Evolutionary conservation across 2,888 invertebrate species (phyloP), one percentile per base, ranked within the genome.

Genomic region (Furcula furcula): DNA sequence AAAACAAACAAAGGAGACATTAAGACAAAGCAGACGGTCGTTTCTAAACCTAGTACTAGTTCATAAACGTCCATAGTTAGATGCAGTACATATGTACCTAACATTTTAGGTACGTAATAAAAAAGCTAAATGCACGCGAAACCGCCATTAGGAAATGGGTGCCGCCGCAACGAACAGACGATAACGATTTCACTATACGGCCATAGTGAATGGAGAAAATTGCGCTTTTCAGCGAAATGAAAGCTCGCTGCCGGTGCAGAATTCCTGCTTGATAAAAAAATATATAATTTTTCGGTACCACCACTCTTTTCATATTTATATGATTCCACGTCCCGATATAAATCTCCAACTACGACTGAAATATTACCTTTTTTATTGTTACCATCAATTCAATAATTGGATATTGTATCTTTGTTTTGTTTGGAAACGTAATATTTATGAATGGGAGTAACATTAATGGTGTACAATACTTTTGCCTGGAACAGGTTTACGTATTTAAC

Each of bases 161-260:
- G 75, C 76, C 62, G 71, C 74, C 70, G 65, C 76, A 74, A 61
- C 68, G 65, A 65, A 69, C 70, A 72, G 72, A 77, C 77, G 76
- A 83, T 84, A 85, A 82, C 84, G 79, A 82, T 83, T 86, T 71
- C 76, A 76, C 80, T 73, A 76, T 76, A 74, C 77, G 71, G 73
- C 72, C 69, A 74, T 76, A 77, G 63, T 76, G 78, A 84, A 84
- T 78, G 72, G 77, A 69, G 81, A 85, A 83, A 85, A 86, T 82
- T 85, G 82, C 76, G 78, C 84, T 86, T 85, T 85, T 82, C 83
- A 84, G 75, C 73, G 61, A 81, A 79, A 85, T 81, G 73, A 81
- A 82, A 80, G 75, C 78, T 58, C 65, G 75, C 68, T 62, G 64
- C 67, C 69, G 68, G 68, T 71, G 72, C 76, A 68, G 66, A 75